A percentile compares a stretch with the other conserved stretches of the same genome.
phyloP scores from a whole-genome alignment of 2,113 vertebrate species.

The Poeciliopsis turrubarensis region DNA sequence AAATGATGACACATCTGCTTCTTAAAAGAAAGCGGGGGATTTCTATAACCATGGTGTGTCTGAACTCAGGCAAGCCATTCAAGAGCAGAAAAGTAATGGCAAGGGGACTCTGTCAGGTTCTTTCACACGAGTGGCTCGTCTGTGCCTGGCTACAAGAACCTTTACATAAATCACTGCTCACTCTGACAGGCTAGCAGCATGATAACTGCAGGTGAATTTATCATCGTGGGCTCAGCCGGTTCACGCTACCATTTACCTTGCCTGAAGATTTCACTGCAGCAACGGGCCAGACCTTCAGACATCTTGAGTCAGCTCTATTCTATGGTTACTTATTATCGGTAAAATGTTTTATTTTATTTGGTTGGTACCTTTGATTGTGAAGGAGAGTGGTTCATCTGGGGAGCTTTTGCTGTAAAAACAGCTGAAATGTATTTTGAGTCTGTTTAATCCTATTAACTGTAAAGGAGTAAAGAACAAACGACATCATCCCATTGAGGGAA shows the following conservation, averaged over 20 bases:
- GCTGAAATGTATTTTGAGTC: no score
- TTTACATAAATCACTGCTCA: conserved; percentile 40
- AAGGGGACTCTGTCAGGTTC: not conserved
- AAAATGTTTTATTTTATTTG: no score
- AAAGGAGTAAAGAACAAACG: no score
- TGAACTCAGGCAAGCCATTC: not conserved
- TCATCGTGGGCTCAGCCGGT: not conserved
- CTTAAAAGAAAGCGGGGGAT: conserved; percentile 17
- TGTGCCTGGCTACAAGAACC: not conserved
- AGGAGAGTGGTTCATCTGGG: no score
- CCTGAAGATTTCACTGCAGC: conserved; percentile 15
- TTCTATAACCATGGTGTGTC: not conserved
- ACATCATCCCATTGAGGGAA: no score
- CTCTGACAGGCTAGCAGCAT: conserved; percentile 30
- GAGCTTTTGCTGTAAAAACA: no score
- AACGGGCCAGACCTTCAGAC: conserved; percentile 2
- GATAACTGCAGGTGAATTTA: conserved; percentile 37
- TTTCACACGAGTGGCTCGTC: conserved; percentile 33
- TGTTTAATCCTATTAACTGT: no score
- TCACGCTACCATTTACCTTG: conserved; percentile 1
- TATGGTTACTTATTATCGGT: not conserved
- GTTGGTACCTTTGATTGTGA: no score
- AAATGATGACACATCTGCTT: not conserved
- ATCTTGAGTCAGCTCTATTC: not conserved
- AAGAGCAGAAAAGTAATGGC: not conserved